These are phyloP conservation scores for Arnoldichthys spilopterus DNA, from an alignment of 2,797 vertebrate genomes.

Conservation along the genomic window DNA sequence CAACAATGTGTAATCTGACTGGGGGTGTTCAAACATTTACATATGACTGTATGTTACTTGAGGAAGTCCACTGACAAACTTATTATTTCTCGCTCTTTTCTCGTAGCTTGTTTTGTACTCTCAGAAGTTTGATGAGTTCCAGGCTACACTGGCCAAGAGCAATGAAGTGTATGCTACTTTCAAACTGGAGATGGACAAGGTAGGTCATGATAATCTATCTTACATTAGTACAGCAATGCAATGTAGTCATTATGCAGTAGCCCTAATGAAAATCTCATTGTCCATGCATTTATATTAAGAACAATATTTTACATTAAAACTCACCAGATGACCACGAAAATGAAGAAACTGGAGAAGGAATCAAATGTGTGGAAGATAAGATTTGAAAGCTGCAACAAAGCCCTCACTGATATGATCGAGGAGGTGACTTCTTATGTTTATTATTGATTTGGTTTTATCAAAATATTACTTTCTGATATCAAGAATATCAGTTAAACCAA, in stretches of 20 bases:
- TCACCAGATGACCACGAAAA: slow-evolving; percentile 92
- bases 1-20: no score
- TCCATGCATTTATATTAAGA: background rate
- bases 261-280: background rate
- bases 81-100: background rate
- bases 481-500: no score
- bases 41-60: no score
- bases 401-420: slow-evolving; percentile 91
- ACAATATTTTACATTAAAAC: background rate
- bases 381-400: slow-evolving; percentile 96
- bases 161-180: slow-evolving; percentile 93
- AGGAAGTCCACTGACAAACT: background rate
- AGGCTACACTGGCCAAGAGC: slow-evolving; percentile 92
- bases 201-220: slow-evolving; percentile 63
- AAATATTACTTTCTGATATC: no score
- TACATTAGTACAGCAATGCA: background rate
- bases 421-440: slow-evolving; percentile 76
- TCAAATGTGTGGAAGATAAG: slow-evolving; percentile 90
- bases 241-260: background rate
- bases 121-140: slow-evolving; percentile 97
- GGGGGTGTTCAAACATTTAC: no score
- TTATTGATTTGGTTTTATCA: background rate
- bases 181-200: slow-evolving; percentile 97
- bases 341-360: slow-evolving; percentile 95
- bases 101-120: slow-evolving; percentile 90